A percentile compares a stretch with the other conserved stretches of the same genome.
phyloP scores from a whole-genome alignment of 2,888 invertebrate genomes.

The Dicyrtoma fusca region DNA sequence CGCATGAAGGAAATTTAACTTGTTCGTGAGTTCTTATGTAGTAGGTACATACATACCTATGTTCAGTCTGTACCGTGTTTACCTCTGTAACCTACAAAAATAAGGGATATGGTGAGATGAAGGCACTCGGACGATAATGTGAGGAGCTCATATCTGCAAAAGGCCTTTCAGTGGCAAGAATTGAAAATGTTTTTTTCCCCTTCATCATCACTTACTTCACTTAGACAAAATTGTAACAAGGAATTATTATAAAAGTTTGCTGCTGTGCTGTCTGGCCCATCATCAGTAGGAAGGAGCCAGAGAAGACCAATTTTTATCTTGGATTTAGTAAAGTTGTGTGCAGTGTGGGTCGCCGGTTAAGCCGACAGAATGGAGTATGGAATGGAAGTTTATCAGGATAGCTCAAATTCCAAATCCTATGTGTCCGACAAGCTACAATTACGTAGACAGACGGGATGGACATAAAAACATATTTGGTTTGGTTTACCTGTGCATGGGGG shows the following conservation, averaged over 20 bases:
- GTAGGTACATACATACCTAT: too few species aligned
- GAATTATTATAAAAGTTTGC: constrained; percentile 4
- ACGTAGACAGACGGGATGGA: constrained; percentile 32
- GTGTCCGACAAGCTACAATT: constrained; percentile 34
- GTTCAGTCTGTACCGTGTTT: too few species aligned
- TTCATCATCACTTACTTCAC: neutral
- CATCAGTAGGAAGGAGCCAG: neutral
- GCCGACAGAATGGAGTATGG: constrained; percentile 12
- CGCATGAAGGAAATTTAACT: too few species aligned
- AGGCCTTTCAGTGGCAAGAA: constrained; percentile 14
- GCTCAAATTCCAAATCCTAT: constrained; percentile 33
- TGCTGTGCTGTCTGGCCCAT: neutral
- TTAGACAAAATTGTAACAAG: constrained; percentile 3
- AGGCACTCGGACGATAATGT: neutral
- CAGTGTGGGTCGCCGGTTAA: constrained; percentile 10
- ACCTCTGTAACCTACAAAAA: too few species aligned
- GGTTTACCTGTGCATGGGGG: neutral
- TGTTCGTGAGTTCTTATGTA: too few species aligned
- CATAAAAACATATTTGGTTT: constrained; percentile 33
- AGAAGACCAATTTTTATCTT: neutral
- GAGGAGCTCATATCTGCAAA: constrained; percentile 14
- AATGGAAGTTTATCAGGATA: constrained; percentile 32
- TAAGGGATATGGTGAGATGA: too few species aligned
- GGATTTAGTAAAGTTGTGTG: constrained; percentile 2
- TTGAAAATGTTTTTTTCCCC: neutral